Percentiles rank a stretch among this genome's conserved stretches.
Conservation (phyloP, 2,113 vertebrate species). For the Ctenodactylus gundi region DNA sequence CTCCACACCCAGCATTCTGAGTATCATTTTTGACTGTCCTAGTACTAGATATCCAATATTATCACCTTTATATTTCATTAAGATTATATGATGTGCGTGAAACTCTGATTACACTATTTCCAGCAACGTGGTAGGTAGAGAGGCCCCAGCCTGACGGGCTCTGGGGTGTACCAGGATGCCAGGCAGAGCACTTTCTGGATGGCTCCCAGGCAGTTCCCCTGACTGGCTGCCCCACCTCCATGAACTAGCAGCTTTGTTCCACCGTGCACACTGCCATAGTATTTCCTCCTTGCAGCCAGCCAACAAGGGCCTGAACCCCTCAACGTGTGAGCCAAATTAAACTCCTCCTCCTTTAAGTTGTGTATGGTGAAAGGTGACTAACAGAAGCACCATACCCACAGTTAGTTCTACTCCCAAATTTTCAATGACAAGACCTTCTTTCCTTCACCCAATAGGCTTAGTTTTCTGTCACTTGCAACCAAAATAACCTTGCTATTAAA, state of each 20-base stretch:
- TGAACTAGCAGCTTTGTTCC: background rate
- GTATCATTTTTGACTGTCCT: background rate
- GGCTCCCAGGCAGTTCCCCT: background rate
- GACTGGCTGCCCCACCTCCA: background rate
- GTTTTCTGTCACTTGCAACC: slow-evolving; percentile 14
- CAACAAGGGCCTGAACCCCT: background rate
- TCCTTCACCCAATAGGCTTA: background rate
- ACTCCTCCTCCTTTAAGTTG: background rate
- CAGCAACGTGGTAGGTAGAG: too few relatives aligned
- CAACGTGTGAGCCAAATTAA: background rate
- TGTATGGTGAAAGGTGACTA: background rate
- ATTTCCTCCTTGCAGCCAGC: background rate
- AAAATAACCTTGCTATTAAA: slow-evolving; percentile 22
- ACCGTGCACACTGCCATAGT: too few relatives aligned
- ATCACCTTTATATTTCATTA: background rate
- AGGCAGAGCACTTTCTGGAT: too few relatives aligned
- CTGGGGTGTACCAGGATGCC: too few relatives aligned
- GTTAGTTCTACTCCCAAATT: background rate
- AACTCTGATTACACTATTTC: too few relatives aligned
- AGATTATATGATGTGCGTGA: background rate
- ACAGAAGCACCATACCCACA: background rate
- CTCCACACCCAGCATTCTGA: background rate
- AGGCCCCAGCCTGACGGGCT: too few relatives aligned
- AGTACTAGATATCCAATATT: background rate
- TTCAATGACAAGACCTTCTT: background rate